Conservation (phyloP, 1,140 invertebrate genomes). For the Drosophila nannoptera region DNA sequence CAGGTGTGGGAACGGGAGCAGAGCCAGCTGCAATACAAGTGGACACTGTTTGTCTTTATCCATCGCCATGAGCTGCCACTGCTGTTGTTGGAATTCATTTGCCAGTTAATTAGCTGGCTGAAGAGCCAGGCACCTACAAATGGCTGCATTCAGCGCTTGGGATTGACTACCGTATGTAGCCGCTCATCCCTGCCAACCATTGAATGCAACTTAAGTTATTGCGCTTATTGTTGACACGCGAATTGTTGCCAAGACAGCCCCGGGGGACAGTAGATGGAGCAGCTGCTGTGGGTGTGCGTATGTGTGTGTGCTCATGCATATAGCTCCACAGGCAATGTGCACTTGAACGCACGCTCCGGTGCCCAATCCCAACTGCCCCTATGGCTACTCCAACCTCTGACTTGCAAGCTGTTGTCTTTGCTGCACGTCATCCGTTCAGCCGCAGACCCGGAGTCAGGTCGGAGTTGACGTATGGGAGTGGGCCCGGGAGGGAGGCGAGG, state of each 20-base stretch:
- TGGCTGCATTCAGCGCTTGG: conserved; percentile 8
- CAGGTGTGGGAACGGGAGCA: neutral
- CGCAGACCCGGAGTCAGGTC: conserved; percentile 8
- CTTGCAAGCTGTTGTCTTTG: conserved; percentile 52
- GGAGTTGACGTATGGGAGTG: conserved; percentile 1
- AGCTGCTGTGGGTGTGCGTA: conserved; percentile 41
- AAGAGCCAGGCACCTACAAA: conserved; percentile 25
- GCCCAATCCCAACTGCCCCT: conserved; percentile 17
- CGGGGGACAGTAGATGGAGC: conserved; percentile 27
- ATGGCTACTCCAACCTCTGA: conserved; percentile 14
- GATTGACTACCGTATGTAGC: neutral
- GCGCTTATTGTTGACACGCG: conserved; percentile 76
- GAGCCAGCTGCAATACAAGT: conserved; percentile 37
- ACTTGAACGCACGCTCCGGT: conserved; percentile 51
- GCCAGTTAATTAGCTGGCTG: conserved; percentile 69
- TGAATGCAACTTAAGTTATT: conserved; percentile 74
- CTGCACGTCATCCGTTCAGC: conserved; percentile 54
- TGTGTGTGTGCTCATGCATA: conserved; percentile 50
- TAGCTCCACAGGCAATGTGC: conserved; percentile 56
- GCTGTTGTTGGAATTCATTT: conserved; percentile 57
- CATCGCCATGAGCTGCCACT: conserved; percentile 4
- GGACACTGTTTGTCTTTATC: conserved; percentile 44
- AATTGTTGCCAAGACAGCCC: conserved; percentile 51
- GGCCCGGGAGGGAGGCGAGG: conserved; percentile 14
- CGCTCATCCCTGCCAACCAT: conserved; percentile 26